A percentile compares a stretch with the other conserved stretches of the same genome.
phyloP scores from a whole-genome alignment of 2,113 vertebrate species.

The Rostratula benghalensis region DNA sequence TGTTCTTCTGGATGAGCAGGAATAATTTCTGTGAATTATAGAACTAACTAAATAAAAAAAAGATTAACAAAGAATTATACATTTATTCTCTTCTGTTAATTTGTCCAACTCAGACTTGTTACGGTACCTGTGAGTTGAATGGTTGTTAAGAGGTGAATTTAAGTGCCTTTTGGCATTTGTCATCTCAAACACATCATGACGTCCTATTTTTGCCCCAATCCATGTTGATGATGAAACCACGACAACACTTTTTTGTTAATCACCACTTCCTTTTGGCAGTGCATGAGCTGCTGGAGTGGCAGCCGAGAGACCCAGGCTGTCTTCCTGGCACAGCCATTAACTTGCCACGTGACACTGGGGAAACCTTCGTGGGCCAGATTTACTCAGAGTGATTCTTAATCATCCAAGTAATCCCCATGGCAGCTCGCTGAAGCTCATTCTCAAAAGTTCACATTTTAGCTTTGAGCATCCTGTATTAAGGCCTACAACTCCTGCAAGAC shows the following conservation, averaged over 20 bases:
- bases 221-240: neutral
- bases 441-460: neutral
- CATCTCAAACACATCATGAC: neutral
- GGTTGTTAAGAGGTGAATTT: conserved; percentile 8
- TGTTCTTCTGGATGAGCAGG: neutral
- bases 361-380: neutral
- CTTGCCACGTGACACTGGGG: neutral
- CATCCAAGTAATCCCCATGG: neutral
- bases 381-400: neutral
- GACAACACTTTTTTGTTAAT: neutral
- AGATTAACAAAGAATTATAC: neutral
- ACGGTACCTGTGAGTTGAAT: neutral
- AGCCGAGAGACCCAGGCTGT: neutral
- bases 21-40: neutral
- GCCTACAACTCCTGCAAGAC: neutral
- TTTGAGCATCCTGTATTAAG: neutral
- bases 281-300: neutral
- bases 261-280: neutral
- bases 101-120: neutral
- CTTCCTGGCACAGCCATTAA: neutral
- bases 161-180: conserved; percentile 9
- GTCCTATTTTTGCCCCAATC: conserved; percentile 16
- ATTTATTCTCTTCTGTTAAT: neutral
- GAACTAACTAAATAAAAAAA: neutral
- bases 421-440: neutral